Evolutionary conservation across 2,113 vertebrate genomes (phyloP), one percentile per base, ranked within the genome.

Genomic region (Propithecus coquereli): DNA sequence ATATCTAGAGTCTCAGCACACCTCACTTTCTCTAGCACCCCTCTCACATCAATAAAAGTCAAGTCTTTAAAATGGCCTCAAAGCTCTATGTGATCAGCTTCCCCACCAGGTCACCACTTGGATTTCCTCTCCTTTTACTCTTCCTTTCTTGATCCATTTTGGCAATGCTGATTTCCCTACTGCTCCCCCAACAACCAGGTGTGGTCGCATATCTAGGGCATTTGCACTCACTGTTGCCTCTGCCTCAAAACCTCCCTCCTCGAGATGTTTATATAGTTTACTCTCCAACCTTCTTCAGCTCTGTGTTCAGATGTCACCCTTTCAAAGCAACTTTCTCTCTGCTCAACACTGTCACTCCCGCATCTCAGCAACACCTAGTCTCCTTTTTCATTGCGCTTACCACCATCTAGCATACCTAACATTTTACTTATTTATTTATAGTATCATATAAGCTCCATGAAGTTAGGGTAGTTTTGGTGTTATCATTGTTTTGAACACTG

Each of bases 371-470:
- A 20, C 22, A n/a, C 27, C 11, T 43, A 2, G 59, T 66, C 65
- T 45, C 54, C 59, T 87, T 43, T 47, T 52, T 32, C 34, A 8
- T 77, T 20, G 45, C 25, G 89, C 30, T 90, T 40, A 81, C 5
- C 34, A n/a, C 16, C 70, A 25, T 22, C 54, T 73, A 45, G 59
- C 2, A n/a, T 45, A 50, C n/a, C 50, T 20, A 70, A 57, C 1
- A 61, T 80, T 89, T 90, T 27, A 94, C 50, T 74, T 81, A 37
- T 34, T 68, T 90, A 68, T 61, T 74, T 84, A n/a, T 18, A 43
- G 27, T 57, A 71, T 16, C 79, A 27, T 74, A 52, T 25, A 95
- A 70, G 9, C 1, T 54, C 5, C 32, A 61, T 5, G 10, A 87
- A 37, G n/a, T 73, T 6, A 45, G 32, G 32, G 0, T 68, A 2